Evolutionary conservation across 2,888 invertebrate species (phyloP), one percentile per base, ranked within the genome.

Genomic region (Caenorhabditis afra): DNA sequence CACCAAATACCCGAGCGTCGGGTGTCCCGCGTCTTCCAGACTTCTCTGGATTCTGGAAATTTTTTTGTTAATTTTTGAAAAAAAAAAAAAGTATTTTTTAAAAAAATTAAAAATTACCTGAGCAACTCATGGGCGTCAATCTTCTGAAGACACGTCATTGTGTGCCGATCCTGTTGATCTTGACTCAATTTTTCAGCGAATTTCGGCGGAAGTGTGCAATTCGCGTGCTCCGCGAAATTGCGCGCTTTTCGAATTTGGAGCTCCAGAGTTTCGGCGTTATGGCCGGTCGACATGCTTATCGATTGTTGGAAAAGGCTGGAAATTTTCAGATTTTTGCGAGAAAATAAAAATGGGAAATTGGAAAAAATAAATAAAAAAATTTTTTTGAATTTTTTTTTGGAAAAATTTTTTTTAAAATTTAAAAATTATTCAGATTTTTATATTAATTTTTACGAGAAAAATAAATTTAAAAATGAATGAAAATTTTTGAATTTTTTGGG

Each of bases 251-350:
- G 45, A 5, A 64, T 45, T 37, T 64, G 53, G 7, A 14, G 1
- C 1, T 57, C 53, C 11, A 64, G n/a, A 8, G 62, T 16, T 0
- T 37, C 44, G 5, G 62, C 66, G 11, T 71, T 52, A 14, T 58
- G 10, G 0, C 20, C 57, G 0, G 61, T 20, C 5, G 81, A 81
- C 81, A 81, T 81, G 39, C 61, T 64, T 10, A 81, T 45, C 0
- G 64, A 23, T 41, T 57, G 41, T 73, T 81, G 81, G 52, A 76
- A 81, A 0, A 67, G 47, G 16, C 75, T 80, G 53, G n/a, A 78
- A 76, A 44, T 5, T 11, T 22, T 35, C n/a, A n/a, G n/a, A 37
- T 39, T 58, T 62, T 18, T 35, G 11, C 14, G 12, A 14, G 23
- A 62, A 16, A n/a, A n/a, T n/a, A n/a, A n/a, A n/a, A n/a, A n/a